Conservation (phyloP, 2,113 vertebrate genomes). For the Grallaria varia region DNA sequence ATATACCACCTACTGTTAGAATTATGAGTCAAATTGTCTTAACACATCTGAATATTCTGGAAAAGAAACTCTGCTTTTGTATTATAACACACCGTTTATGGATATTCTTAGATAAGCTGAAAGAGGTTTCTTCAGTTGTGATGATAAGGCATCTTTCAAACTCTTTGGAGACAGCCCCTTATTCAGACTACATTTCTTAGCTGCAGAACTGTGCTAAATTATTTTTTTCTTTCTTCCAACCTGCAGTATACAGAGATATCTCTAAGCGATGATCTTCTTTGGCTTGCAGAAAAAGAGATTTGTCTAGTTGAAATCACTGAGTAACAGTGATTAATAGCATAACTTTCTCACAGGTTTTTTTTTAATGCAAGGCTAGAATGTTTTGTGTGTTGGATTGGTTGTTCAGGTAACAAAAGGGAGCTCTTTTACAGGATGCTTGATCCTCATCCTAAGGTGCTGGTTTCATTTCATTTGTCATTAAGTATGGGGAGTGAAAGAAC, state of each 20-base stretch:
- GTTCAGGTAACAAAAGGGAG: not conserved
- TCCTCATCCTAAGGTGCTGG: not conserved
- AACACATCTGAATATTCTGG: not conserved
- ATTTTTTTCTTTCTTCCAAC: not conserved
- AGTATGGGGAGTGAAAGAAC: not conserved
- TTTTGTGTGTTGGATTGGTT: not conserved
- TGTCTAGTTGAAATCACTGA: not conserved
- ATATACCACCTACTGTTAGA: not conserved
- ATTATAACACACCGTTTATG: not conserved
- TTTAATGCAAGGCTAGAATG: not conserved
- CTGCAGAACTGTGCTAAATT: not conserved
- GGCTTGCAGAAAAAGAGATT: not conserved
- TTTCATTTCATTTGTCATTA: not conserved
- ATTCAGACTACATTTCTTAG: not conserved
- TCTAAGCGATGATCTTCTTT: not conserved
- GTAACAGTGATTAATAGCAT: not conserved
- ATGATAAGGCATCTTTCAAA: not conserved
- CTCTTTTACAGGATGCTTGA: not conserved
- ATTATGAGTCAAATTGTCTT: not conserved
- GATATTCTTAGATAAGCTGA: not conserved
- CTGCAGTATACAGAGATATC: not conserved
- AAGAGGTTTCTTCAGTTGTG: not conserved
- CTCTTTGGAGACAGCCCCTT: not conserved
- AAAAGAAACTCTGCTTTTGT: not conserved
- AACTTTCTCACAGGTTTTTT: not conserved